Evolutionary conservation across 2,888 invertebrate genomes (phyloP), one percentile per base, ranked within the genome.

Genomic region (Thyatira batis): DNA sequence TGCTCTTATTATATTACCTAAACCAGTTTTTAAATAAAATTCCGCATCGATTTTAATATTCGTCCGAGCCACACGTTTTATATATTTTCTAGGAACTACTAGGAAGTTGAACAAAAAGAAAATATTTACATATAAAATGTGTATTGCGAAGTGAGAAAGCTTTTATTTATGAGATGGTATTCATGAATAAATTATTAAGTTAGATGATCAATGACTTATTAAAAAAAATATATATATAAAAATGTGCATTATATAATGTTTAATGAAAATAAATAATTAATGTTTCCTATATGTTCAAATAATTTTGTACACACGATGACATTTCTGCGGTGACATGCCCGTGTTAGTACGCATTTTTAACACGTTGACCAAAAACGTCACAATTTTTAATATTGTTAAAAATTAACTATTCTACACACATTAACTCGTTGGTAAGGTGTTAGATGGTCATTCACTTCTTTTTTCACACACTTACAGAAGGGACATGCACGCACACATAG

Each of bases 361-460:
- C 39, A 17, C 13, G n/a, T 17, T 1, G 23, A 23, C 45, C 23
- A 11, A 23, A 23, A 45, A 45, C 39, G 13, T 39, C 17, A 45
- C 20, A 11, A 44, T 6, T 4, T n/a, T 45, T 45, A 45, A 45
- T 45, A 45, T 17, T 45, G 45, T 45, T 45, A 44, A 45, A 20
- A 45, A 2, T 20, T 5, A 21, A 17, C 21, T 45, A 39, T 17
- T 28, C 2, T 50, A 53, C 28, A 17, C 30, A 52, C 44, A 30
- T 46, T 46, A 58, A 54, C n/a, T 45, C 21, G 20, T 52, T 52
- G 53, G 59, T 61, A 39, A 53, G 52, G 71, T 80, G 82, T 75
- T 76, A 69, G 67, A 75, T 72, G 55, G 89, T 90, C 90, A 90
- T 90, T 90, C 90, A 89, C 90, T 90, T 90, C 90, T 87, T 90